Base-by-base conservation (phyloP, 2,797 vertebrate genomes). In the Parauchenoglanis ngamensis region DNA sequence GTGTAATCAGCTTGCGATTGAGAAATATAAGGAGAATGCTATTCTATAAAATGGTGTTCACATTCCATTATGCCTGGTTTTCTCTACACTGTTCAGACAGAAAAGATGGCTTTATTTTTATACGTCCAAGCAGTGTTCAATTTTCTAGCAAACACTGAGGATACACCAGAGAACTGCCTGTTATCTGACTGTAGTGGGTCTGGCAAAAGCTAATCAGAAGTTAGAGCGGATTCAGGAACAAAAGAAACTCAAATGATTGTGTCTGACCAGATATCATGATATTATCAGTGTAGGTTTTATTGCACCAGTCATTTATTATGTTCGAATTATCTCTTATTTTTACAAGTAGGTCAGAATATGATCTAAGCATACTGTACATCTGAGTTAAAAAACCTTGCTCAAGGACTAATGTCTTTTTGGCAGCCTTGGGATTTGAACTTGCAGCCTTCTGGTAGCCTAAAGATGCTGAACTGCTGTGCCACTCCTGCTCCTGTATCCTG, bases 181-280 rank as follows among this genome's bases (percentile, higher is more conserved):
- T 84, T 87, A 85, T 88, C 73, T 65, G 17, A 75, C 87, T 78
- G 52, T 52, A 87, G 83, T 85, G 87, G 61, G 49, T 87, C 68
- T 89, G 88, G 88, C 72, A 85, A 89, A 88, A 86, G 17, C 72
- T 49, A 49, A 73, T 73, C 40, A 46, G 40, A 76, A 52, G 46
- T n/a, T 76, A n/a, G 73, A 56, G n/a, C 0, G 15, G 2, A 19
- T 54, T 19, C 49, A 31, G 17, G 21, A 78, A 35, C 1, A 56
- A 56, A 54, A 78, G 28, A 79, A 61, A 21, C 77, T 68, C n/a
- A 75, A 84, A 61, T 68, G 72, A 85, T 54, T 86, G 56, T 84
- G 83, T 83, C 80, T 86, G 78, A 75, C 54, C 76, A 65, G 54
- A 31, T 10, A 19, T 31, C 19, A 21, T 35, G 13, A 23, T 56